Percentiles rank a stretch among this genome's conserved stretches.
Evolutionary conservation across 1,140 invertebrate species (phyloP).

Genomic region (Aricia agestis): DNA sequence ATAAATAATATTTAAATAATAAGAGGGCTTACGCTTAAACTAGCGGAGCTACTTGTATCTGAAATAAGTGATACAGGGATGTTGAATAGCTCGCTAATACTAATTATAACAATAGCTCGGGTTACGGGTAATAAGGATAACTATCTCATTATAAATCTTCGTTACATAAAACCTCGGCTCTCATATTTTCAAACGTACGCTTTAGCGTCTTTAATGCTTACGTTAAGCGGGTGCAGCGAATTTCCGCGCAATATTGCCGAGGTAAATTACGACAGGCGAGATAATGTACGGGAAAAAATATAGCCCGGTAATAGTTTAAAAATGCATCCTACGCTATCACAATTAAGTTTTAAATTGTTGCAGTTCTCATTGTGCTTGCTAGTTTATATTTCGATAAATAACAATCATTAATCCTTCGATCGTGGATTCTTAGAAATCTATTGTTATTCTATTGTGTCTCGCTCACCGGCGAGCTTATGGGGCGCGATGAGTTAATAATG

Average conservation of each 20-base stretch:
- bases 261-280: conserved; percentile 34
- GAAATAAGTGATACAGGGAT: too few relatives aligned
- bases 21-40: too few relatives aligned
- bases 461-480: too few relatives aligned
- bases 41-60: too few relatives aligned
- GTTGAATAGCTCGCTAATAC: neutral
- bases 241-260: conserved; percentile 48
- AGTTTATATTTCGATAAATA: too few relatives aligned
- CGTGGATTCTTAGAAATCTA: too few relatives aligned
- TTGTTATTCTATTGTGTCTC: too few relatives aligned
- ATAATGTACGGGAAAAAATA: conserved; percentile 16
- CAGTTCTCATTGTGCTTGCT: neutral
- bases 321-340: neutral
- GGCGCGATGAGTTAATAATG: too few relatives aligned
- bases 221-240: conserved; percentile 53
- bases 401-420: too few relatives aligned
- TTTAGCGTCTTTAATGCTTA: conserved; percentile 54
- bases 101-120: neutral
- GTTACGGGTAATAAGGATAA: conserved; percentile 38
- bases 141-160: conserved; percentile 63
- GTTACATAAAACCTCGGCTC: conserved; percentile 47
- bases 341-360: conserved; percentile 4
- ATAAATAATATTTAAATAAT: too few relatives aligned
- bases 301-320: conserved; percentile 5
- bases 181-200: conserved; percentile 49